Base-by-base conservation (phyloP, 2,113 vertebrate genomes). In the Argyrosomus japonicus region DNA sequence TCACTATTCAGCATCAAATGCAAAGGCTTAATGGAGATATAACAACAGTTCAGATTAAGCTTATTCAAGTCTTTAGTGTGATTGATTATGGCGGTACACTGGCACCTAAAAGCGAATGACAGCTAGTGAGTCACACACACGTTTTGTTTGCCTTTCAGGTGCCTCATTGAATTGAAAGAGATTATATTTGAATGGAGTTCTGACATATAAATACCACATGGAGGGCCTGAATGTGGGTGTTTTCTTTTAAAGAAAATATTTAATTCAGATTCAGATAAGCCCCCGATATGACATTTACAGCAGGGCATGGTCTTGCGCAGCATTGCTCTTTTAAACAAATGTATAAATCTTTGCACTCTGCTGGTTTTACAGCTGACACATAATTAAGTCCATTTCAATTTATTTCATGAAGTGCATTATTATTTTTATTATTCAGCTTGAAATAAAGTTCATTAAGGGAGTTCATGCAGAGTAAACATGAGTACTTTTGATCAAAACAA, bases 321-420 rank as follows among this genome's bases (percentile, higher is more conserved):
- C 17, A 67, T 9, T 53, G 64, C 64, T 48, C 21, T 73, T 75
- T 82, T 32, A 75, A 83, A 77, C 68, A 77, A 81, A 85, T 27
- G 32, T 64, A 72, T 81, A 70, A 76, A 81, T 80, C 61, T 77
- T 76, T 79, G 76, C 79, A 74, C 76, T 58, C 57, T 25, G 29
- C 32, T 4, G 36, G 48, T 83, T 86, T 75, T 68, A 68, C 32
- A 84, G 73, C 68, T 79, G 82, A 81, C 76, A 91, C 68, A 77
- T 78, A 84, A 89, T 89, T 89, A 87, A 83, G 76, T 77, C 50
- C 23, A 68, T 76, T 81, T 85, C 45, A n/a, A 25, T 83, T 81
- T 6, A 67, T 77, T 85, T 84, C 57, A 58, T 48, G n/a, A 74
- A 68, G 48, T 1, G 4, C 23, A 43, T 62, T 60, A 48, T 25